Evolutionary conservation across 2,797 vertebrate species (phyloP).

Genomic region (Euthynnus affinis): DNA sequence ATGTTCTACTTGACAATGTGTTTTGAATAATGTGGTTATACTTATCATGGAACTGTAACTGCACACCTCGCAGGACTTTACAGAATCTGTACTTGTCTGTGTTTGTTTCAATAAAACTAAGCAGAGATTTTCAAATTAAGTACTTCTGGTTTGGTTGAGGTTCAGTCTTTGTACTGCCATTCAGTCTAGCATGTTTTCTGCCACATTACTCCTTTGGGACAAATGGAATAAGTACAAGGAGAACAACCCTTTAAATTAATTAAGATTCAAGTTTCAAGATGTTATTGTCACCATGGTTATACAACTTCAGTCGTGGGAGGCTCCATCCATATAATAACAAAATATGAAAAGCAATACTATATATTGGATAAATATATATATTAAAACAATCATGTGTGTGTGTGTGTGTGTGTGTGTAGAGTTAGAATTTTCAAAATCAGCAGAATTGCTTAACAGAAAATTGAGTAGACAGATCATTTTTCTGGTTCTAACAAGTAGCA

Average conservation of each 20-base stretch:
- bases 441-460: no score
- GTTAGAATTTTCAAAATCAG: no score
- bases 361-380: no score
- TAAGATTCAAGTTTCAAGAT: no score
- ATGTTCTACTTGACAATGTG: not conserved
- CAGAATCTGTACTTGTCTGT: not conserved
- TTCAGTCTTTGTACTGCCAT: constrained; percentile 11
- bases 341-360: no score
- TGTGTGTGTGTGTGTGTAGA: no score
- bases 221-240: constrained; percentile 12
- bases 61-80: constrained; percentile 1
- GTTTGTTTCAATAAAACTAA: not conserved
- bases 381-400: no score
- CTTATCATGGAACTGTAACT: not conserved
- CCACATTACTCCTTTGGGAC: constrained; percentile 2
- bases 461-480: no score
- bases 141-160: not conserved
- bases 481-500: no score
- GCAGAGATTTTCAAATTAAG: constrained; percentile 8
- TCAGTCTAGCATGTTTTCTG: constrained; percentile 14
- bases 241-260: constrained; percentile 20
- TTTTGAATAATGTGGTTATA: not conserved
- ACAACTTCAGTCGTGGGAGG: no score
- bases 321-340: no score
- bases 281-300: no score